Percentiles rank a stretch among this genome's conserved stretches.
Conservation (phyloP, 2,113 vertebrate genomes). For the Vombatus ursinus region DNA sequence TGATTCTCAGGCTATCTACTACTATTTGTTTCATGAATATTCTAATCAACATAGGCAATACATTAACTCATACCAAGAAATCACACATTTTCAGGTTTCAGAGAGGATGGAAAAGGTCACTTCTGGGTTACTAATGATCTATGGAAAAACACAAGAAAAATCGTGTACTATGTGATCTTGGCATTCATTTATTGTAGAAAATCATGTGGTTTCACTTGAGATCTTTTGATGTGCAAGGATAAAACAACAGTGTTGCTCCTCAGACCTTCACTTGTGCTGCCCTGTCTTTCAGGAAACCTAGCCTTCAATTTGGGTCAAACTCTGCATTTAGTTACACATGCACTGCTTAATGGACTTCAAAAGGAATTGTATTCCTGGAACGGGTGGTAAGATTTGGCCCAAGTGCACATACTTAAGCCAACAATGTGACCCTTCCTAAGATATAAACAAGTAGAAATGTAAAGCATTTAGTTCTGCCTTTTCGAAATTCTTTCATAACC, state of each 20-base stretch:
- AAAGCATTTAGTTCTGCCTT: slow-evolving; percentile 57
- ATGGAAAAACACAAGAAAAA: background rate
- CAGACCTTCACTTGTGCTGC: slow-evolving; percentile 11
- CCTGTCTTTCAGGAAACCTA: slow-evolving; percentile 37
- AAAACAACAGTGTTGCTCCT: slow-evolving; percentile 23
- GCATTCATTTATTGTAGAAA: background rate
- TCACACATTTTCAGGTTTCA: background rate
- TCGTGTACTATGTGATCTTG: background rate
- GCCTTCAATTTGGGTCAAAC: slow-evolving; percentile 22
- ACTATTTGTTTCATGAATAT: background rate
- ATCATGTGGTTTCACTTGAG: background rate
- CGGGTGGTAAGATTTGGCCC: slow-evolving; percentile 47
- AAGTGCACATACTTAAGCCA: slow-evolving; percentile 49
- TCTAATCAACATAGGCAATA: background rate
- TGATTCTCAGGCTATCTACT: background rate
- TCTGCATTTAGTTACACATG: slow-evolving; percentile 22
- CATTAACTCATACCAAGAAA: background rate
- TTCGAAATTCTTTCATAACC: slow-evolving; percentile 56
- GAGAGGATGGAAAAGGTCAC: background rate
- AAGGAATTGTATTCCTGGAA: slow-evolving; percentile 45
- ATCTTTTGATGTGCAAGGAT: slow-evolving; percentile 24
- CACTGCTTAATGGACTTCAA: slow-evolving; percentile 29
- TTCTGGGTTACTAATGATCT: background rate
- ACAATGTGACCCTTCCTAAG: slow-evolving; percentile 48
- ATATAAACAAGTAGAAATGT: slow-evolving; percentile 73